Conservation (phyloP, 2,113 vertebrate genomes). For the Xenus cinereus region DNA sequence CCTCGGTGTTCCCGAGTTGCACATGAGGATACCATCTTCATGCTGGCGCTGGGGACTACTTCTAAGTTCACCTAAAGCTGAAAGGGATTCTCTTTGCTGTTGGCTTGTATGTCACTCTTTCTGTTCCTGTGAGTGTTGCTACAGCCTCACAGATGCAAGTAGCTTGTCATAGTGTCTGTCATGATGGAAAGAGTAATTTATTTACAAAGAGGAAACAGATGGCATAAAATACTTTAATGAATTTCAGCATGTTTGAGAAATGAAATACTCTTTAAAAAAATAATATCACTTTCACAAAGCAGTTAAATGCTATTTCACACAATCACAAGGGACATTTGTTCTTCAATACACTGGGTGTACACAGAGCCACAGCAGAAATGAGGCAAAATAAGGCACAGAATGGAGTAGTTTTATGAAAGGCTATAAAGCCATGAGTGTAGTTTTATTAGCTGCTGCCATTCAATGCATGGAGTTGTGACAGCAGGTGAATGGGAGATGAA, state of each 20-base stretch:
- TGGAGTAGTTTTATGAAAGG: background rate
- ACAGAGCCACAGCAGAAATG: background rate
- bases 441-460: slow-evolving; percentile 9
- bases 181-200: background rate
- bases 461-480: background rate
- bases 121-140: background rate
- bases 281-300: background rate
- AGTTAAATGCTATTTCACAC: background rate
- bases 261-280: background rate
- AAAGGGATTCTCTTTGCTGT: background rate
- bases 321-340: background rate
- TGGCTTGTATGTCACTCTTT: background rate
- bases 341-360: background rate
- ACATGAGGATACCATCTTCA: background rate
- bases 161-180: background rate
- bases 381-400: background rate
- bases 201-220: slow-evolving; percentile 9
- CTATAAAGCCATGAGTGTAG: background rate
- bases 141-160: background rate
- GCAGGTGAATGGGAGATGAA: background rate
- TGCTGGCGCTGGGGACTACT: background rate
- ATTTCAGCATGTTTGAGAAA: background rate
- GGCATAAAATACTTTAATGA: background rate
- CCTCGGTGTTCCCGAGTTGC: background rate
- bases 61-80: background rate